These are phyloP conservation scores for Notarius lentiginosus DNA, from an alignment of 2,113 vertebrate genomes.

Conservation along the genomic window DNA sequence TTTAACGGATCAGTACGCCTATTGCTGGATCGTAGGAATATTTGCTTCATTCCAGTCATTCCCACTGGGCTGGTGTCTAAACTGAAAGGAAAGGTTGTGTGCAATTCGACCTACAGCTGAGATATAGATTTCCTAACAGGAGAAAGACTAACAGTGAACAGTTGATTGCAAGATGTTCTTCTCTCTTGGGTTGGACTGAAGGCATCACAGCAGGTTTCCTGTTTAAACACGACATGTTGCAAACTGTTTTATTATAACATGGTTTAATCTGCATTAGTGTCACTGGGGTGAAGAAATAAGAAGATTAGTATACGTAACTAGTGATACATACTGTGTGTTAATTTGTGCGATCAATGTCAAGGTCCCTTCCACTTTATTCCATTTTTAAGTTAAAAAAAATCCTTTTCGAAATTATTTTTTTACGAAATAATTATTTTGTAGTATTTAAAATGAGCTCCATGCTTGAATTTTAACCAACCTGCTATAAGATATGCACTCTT, in stretches of 20 bases:
- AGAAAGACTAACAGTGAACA: not conserved
- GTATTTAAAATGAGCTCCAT: not conserved
- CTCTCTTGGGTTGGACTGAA: not conserved
- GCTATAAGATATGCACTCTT: not conserved
- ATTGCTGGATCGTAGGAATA: not conserved
- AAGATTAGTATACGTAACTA: not conserved
- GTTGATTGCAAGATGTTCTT: not conserved
- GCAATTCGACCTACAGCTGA: not conserved
- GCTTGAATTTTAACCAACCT: not conserved
- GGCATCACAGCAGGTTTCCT: not conserved
- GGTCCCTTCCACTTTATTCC: not conserved
- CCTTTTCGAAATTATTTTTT: not conserved
- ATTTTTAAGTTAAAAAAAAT: not conserved
- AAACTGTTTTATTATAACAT: not conserved
- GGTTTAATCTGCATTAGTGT: not conserved
- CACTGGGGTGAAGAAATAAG: not conserved
- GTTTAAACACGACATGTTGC: not conserved
- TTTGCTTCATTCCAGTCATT: not conserved
- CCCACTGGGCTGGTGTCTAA: not conserved
- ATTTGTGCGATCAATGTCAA: not conserved
- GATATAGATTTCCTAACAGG: conserved; percentile 3
- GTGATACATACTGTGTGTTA: no score
- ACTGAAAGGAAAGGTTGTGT: not conserved
- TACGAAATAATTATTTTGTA: not conserved
- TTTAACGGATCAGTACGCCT: not conserved